Evolutionary conservation across 2,113 vertebrate genomes (phyloP).

Genomic region (Hydrochoerus hydrochaeris): DNA sequence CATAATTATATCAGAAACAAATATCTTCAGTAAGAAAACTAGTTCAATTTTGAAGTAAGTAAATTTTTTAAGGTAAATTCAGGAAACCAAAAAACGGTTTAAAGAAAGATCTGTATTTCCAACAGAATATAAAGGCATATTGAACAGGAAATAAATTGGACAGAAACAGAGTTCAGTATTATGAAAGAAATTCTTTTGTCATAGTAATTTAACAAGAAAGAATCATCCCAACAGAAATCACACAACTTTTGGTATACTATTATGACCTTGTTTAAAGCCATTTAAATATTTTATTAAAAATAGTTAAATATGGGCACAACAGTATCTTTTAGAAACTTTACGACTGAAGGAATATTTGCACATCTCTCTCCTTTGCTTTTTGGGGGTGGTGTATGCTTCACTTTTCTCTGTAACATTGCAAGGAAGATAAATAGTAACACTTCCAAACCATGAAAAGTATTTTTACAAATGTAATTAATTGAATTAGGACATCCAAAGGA

Average conservation of each 20-base stretch:
- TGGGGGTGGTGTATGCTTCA: background rate
- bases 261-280: background rate
- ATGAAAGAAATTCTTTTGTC: conserved; percentile 19
- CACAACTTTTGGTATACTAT: background rate
- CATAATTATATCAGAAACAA: background rate
- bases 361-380: background rate
- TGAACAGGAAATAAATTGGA: background rate
- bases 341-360: background rate
- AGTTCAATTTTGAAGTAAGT: conserved; percentile 37
- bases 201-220: background rate
- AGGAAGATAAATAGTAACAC: background rate
- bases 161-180: background rate
- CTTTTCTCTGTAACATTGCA: background rate
- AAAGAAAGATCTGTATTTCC: conserved; percentile 28
- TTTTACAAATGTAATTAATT: background rate
- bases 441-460: background rate
- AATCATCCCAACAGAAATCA: background rate
- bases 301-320: background rate
- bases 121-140: background rate
- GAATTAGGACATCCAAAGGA: background rate
- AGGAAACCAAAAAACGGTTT: conserved; percentile 17
- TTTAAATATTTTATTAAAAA: conserved; percentile 8
- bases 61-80: conserved; percentile 41
- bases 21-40: conserved; percentile 11
- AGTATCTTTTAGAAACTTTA: background rate